Evolutionary conservation across 2,113 vertebrate species (phyloP), one percentile per base, ranked within the genome.

Genomic region (Myrmophylax atrothorax): DNA sequence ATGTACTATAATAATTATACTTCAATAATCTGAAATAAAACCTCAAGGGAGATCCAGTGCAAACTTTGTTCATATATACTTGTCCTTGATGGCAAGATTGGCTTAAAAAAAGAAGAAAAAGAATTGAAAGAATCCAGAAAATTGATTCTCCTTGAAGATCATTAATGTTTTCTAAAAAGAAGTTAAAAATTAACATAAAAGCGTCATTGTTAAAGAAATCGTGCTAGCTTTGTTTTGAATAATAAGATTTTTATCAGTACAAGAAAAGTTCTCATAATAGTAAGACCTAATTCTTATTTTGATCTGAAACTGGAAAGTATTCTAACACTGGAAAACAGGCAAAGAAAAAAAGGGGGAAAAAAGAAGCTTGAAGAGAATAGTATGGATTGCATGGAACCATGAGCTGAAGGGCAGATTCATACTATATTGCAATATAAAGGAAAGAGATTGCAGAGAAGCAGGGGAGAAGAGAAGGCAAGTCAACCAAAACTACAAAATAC

Each of bases 11-110:
- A 66, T 90, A 93, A 76, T 87, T 87, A 53, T 49, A 91, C 67
- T 96, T 97, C 94, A 97, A 6, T 95, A 96, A 90, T 95, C 78
- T 64, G 77, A 80, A 96, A 67, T 83, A 38, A 85, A 96, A 84
- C 59, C 70, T 94, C 82, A 63, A 82, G 93, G 96, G 75, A 96
- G 70, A 42, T 94, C 42, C 62, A 29, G 40, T 92, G 85, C 93
- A 87, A 90, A 91, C 77, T 95, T 97, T 95, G 84, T 84, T 96
- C 79, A 62, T 90, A 66, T 87, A 37, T 76, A 78, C 29, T 91
- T 97, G 84, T 95, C 92, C 95, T 97, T 95, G 89, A 67, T 49
- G 49, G 55, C 74, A 92, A 94, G 94, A 96, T 55, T 84, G 17
- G 42, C 33, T 83, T 74, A 3, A 37, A 75, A 90, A 93, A 84